Evolutionary conservation across 1,140 invertebrate species (phyloP).

Genomic region (Plodia interpunctella): DNA sequence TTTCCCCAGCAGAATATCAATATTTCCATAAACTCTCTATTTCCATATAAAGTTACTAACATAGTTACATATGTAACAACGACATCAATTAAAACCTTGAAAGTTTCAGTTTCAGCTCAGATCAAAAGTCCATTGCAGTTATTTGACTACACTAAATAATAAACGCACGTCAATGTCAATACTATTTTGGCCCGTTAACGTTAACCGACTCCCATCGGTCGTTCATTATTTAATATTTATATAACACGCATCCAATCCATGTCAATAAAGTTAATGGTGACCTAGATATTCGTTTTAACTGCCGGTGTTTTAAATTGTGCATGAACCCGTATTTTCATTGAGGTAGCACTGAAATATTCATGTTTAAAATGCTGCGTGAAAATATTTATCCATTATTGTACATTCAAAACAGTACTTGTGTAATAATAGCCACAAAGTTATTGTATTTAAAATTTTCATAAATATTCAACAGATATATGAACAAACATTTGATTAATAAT

Average conservation of each 20-base stretch:
- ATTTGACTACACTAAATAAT: background rate
- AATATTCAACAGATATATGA: no score
- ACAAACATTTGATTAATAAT: no score
- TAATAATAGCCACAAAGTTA: no score
- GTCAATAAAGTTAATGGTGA: conserved; percentile 2
- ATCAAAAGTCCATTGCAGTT: background rate
- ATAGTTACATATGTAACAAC: no score
- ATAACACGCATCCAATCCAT: background rate
- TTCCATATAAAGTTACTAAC: no score
- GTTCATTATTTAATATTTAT: conserved; percentile 4
- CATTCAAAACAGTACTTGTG: background rate
- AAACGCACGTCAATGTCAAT: background rate
- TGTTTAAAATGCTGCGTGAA: background rate
- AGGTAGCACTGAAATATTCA: background rate
- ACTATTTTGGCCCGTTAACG: background rate
- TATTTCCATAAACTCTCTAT: no score
- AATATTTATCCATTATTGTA: background rate
- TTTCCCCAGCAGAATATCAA: no score
- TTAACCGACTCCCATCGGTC: background rate
- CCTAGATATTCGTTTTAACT: conserved; percentile 5
- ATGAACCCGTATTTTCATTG: background rate
- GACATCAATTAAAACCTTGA: no score
- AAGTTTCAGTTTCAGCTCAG: background rate
- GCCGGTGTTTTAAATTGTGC: conserved; percentile 6
- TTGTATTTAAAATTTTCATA: no score